Base-by-base conservation (phyloP, 2,888 invertebrate species). In the Phyllotreta striolata region DNA sequence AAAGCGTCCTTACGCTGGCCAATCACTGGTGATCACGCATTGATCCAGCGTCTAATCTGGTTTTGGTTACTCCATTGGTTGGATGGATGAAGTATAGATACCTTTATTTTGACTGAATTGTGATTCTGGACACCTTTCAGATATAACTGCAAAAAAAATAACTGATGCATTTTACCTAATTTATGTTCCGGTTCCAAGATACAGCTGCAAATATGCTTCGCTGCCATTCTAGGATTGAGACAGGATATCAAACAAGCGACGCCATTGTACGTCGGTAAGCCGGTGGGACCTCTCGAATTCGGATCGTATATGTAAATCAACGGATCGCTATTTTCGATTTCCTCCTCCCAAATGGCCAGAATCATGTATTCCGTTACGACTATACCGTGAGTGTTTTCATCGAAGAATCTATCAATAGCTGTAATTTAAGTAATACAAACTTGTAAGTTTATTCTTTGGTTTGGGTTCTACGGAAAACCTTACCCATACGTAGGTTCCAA, bases 251-350 rank as follows among this genome's bases (percentile, higher is more conserved):
- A 80, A 67, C 87, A 87, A 0, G 86, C 84, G 0, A 84, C 83
- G 0, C 85, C 85, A 67, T 81, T 77, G 24, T 81, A 82, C 7
- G 76, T 57, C 0, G 78, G 76, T 76, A 65, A 80, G 75, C 86
- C 87, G 78, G 73, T 74, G 1, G 77, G 72, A 35, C 80, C 78
- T 47, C 81, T 75, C 0, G 84, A 79, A 66, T 83, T 76, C 0
- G 89, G 88, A 74, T 89, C 87, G 72, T 87, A 89, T 62, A 87
- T 72, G 69, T 88, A 89, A 59, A 84, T 86, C 49, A 80, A 80
- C 1, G 84, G 84, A 1, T 85, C 84, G 55, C 85, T 84, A 1
- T 82, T 82, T 2, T 74, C 73, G 35, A 72, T 68, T 8, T 67
- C 62, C 44, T 78, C 77, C 62, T 80, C 78, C 87, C 87, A 89